These are phyloP conservation scores for Pemphigus obesinymphae DNA, from an alignment of 1,140 invertebrate species.

Conservation along the genomic window DNA sequence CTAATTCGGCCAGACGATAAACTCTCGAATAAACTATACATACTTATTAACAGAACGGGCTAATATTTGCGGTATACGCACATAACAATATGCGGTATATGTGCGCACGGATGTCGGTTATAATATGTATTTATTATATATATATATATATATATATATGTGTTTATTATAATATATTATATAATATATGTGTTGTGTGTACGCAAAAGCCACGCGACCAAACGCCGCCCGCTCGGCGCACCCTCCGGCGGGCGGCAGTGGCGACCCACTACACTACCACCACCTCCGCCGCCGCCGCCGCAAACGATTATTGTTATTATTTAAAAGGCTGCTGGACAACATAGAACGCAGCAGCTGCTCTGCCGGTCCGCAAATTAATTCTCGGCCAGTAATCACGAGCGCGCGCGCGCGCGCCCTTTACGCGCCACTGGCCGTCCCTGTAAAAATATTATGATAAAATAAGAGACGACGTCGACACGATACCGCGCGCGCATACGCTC, in stretches of 20 bases:
- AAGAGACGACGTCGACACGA: background rate
- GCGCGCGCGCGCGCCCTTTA: background rate
- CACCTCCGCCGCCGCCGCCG: background rate
- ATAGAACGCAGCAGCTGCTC: constrained; percentile 21
- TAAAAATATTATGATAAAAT: constrained; percentile 28
- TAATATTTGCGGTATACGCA: too few species aligned
- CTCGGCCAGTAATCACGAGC: constrained; percentile 16
- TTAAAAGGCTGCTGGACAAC: constrained; percentile 15
- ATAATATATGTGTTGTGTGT: constrained; percentile 4
- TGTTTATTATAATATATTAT: background rate
- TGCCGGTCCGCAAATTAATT: constrained; percentile 18
- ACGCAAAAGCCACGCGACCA: constrained; percentile 10
- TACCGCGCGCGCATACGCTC: too few species aligned
- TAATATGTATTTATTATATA: too few species aligned
- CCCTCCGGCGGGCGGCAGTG: background rate
- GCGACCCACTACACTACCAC: background rate
- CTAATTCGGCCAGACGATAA: too few species aligned
- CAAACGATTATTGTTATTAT: constrained; percentile 22
- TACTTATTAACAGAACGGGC: too few species aligned
- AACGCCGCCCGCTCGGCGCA: background rate
- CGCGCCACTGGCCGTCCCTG: background rate
- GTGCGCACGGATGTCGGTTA: too few species aligned
- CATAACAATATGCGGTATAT: too few species aligned
- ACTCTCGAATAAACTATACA: too few species aligned
- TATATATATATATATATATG: background rate